These are phyloP conservation scores for Lottia gigantea DNA, from an alignment of 2,888 invertebrate species.

Conservation along the genomic window DNA sequence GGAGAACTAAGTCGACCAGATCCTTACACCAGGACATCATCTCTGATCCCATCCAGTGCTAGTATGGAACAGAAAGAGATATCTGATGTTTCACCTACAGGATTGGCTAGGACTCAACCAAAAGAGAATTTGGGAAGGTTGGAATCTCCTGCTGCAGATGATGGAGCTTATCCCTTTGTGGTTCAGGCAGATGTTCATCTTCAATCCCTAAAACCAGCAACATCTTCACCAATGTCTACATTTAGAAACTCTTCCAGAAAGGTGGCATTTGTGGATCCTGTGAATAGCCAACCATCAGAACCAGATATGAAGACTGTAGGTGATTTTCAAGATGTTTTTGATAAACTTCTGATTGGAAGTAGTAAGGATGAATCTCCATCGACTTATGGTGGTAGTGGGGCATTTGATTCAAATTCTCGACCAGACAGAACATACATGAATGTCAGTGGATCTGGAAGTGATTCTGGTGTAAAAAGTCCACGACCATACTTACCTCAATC, in stretches of 20 bases:
- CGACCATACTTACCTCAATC: background rate
- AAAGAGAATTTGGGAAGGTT: background rate
- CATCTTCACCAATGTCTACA: background rate
- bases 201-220: background rate
- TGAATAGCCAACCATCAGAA: background rate
- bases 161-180: conserved; percentile 23
- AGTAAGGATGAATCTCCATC: background rate
- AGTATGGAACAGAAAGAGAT: conserved; percentile 13
- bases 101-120: background rate
- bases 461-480: background rate
- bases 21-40: background rate
- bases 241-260: background rate
- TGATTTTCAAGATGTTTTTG: conserved; percentile 5
- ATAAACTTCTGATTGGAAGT: background rate
- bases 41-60: background rate
- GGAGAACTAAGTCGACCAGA: background rate
- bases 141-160: conserved; percentile 3
- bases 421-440: background rate
- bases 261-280: background rate
- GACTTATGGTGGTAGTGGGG: background rate
- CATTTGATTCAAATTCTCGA: background rate
- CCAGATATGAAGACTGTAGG: background rate
- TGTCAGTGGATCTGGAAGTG: background rate
- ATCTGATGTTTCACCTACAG: background rate
- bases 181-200: conserved; percentile 36